Base-by-base conservation (phyloP, 2,113 vertebrate species). In the Piprites chloris region DNA sequence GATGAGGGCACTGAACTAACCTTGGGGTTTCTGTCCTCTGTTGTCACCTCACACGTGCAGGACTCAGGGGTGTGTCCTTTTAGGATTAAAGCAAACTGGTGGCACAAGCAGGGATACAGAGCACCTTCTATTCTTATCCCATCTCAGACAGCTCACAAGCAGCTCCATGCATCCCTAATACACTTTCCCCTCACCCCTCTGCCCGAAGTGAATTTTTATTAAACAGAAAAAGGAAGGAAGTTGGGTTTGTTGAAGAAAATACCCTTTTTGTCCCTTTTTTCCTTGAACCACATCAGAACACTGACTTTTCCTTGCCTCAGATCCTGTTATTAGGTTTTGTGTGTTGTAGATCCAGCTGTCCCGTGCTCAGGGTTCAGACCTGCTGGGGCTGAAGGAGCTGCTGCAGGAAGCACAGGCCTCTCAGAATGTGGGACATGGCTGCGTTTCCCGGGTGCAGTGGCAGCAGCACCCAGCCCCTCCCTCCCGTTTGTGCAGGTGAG, bases 401-500 rank as follows among this genome's bases (percentile, higher is more conserved):
- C 55, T 3, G 1, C 30, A 18, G 92, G n/a, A 24, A 4, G 41
- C 30, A 20, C 33, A 67, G n/a, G 23, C 16, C 69, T 28, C 24
- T 39, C 2, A 17, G 49, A 27, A 27, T 2, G 2, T 19, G 66
- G 72, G 58, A 12, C 14, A 4, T 44, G 1, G 0, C 26, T 23
- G 59, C 9, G 0, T 42, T 46, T 27, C 19, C 14, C 24, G 3
- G 6, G 21, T 12, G 21, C 42, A 7, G 71, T 2, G n/a, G 7
- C 37, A 6, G 26, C 41, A 10, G 61, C 42, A 1, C 6, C 50
- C 66, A 17, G 12, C 39, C n/a, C n/a, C 3, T 22, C 47, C 14
- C 26, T 17, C 35, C 47, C 49, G 55, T 95, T 59, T 56, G 35
- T 67, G 8, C 96, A 99, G 99, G 99, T 4, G 99, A 99, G 97